Base-by-base conservation (phyloP, 2,113 vertebrate genomes). In the Lathamus discolor region DNA sequence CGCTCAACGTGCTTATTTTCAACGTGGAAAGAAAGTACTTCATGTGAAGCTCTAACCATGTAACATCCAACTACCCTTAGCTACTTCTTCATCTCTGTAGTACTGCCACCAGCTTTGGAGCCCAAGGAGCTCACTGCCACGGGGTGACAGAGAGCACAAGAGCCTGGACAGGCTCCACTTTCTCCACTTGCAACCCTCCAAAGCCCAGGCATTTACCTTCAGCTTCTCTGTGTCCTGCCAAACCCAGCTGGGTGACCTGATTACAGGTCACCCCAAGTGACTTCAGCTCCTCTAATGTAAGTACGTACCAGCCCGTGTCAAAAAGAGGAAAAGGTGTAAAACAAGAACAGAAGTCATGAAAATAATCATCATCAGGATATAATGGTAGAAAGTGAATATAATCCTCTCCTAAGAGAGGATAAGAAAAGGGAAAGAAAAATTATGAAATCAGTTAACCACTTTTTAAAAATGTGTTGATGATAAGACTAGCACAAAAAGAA, bases 381-480 rank as follows among this genome's bases (percentile, higher is more conserved):
- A 67, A 20, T 8, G 23, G 22, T n/a, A 46, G 48, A 46, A 51
- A 64, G 10, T 33, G 14, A 82, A 72, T 70, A 35, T 23, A 82
- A 72, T 61, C 18, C 37, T 86, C 27, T 66, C 37, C 67, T 59
- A 64, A 25, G 43, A 78, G 13, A 84, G n/a, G 29, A 29, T 49
- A 70, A 49, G 59, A 57, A 84, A 90, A 81, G 17, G 17, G 12
- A 91, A 88, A 82, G 23, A 11, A 94, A 72, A 66, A n/a, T 31
- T 22, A 39, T 43, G 13, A 24, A 84, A 74, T 17, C 28, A 15
- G 11, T 70, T 91, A 92, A 69, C 25, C 24, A n/a, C 18, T 70
- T 86, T 74, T 59, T 28, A 84, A 52, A 74, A 28, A 44, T 35
- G 48, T 29, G 55, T 31, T 81, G 69, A 59, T 78, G 64, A 23